A percentile compares a stretch with the other conserved stretches of the same genome.
phyloP scores from a whole-genome alignment of 2,797 vertebrate species.

The Chelmon rostratus region DNA sequence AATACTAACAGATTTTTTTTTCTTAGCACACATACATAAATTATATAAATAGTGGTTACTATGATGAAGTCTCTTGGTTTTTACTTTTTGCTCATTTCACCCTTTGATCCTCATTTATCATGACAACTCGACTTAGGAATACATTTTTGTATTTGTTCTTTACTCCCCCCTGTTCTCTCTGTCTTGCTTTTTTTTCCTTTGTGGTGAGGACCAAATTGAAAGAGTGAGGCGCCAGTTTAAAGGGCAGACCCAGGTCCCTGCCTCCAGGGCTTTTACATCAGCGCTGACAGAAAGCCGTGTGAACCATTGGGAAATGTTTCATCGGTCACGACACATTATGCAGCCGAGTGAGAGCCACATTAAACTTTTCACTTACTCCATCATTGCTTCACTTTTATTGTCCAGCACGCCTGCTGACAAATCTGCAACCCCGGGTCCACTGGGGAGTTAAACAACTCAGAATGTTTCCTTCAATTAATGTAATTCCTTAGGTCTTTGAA shows the following conservation, averaged over 20 bases:
- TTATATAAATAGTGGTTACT: conserved; percentile 24
- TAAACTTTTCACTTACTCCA: conserved; percentile 86
- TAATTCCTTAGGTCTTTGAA: conserved; percentile 75
- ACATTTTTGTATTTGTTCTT: conserved; percentile 63
- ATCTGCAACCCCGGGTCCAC: conserved; percentile 74
- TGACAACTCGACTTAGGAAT: conserved; percentile 57
- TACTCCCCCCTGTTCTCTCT: conserved; percentile 63
- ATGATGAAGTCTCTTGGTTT: conserved; percentile 38
- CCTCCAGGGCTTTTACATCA: conserved; percentile 85
- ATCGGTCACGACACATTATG: conserved; percentile 86
- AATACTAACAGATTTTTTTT: conserved; percentile 11
- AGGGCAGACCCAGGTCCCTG: conserved; percentile 82
- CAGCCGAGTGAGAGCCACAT: conserved; percentile 82
- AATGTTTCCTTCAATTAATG: conserved; percentile 85
- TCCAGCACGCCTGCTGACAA: conserved; percentile 78
- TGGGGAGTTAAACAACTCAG: conserved; percentile 80
- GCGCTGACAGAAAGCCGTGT: conserved; percentile 84
- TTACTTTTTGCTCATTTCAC: conserved; percentile 50
- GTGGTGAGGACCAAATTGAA: conserved; percentile 81
- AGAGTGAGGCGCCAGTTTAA: conserved; percentile 83
- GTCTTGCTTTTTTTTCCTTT: conserved; percentile 51
- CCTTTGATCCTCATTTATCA: conserved; percentile 61
- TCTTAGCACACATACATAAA: conserved; percentile 21
- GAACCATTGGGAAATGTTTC: conserved; percentile 87
- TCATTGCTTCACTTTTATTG: conserved; percentile 85